Percentiles rank a stretch among this genome's conserved stretches.
These are phyloP conservation scores for Melanerpes formicivorus DNA, from an alignment of 2,113 vertebrate genomes.

Conservation along the genomic window DNA sequence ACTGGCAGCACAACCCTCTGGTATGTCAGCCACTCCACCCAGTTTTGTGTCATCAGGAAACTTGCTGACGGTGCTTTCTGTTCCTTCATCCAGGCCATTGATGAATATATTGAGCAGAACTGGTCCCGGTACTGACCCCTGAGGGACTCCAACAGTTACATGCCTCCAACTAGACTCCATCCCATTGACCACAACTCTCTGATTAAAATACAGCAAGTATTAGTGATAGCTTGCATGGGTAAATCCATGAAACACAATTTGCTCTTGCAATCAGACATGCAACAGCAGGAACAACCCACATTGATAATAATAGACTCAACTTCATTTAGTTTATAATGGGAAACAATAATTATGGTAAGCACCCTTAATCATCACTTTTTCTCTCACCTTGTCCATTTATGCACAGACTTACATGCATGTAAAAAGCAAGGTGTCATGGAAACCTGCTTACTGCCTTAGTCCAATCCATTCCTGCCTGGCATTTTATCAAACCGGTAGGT, in stretches of 20 bases:
- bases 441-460: neutral
- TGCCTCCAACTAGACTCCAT: no score
- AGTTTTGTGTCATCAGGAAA: no score
- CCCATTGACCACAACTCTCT: neutral
- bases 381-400: neutral
- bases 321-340: neutral
- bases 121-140: no score
- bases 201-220: neutral
- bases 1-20: no score
- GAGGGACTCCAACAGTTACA: no score
- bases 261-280: neutral
- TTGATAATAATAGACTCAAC: neutral
- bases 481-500: neutral
- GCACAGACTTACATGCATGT: neutral
- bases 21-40: no score
- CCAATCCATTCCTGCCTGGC: neutral
- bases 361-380: conserved; percentile 6
- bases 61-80: no score
- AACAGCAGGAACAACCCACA: neutral
- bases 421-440: neutral
- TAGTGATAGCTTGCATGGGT: accelerated
- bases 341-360: neutral
- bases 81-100: no score
- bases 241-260: neutral
- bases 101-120: no score